Conservation (phyloP, 2,797 vertebrate species). For the Siniperca scherzeri region DNA sequence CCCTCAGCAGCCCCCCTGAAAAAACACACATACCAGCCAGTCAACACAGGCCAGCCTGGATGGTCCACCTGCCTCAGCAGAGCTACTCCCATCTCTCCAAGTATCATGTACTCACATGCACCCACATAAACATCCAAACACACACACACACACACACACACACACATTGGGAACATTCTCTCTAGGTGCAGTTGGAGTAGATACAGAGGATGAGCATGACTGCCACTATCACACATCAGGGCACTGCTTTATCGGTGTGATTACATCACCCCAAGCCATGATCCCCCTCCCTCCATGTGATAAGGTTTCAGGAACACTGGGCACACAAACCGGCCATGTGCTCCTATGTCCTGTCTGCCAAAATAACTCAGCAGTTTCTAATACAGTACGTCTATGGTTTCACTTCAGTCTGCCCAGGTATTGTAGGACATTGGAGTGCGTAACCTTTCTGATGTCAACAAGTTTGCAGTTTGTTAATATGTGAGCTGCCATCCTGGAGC, state of each 20-base stretch:
- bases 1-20: slow-evolving; percentile 66
- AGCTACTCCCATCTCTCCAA: slow-evolving; percentile 49
- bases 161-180: slow-evolving; percentile 59
- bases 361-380: slow-evolving; percentile 84
- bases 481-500: slow-evolving; percentile 7
- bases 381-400: slow-evolving; percentile 75
- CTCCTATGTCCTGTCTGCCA: slow-evolving; percentile 78
- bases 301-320: slow-evolving; percentile 83
- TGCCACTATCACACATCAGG: slow-evolving; percentile 72
- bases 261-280: slow-evolving; percentile 84
- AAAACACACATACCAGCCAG: slow-evolving; percentile 75
- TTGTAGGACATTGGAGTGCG: slow-evolving; percentile 51
- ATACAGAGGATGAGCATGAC: slow-evolving; percentile 68
- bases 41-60: slow-evolving; percentile 70
- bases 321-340: slow-evolving; percentile 83
- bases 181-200: slow-evolving; percentile 71
- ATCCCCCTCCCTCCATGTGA: slow-evolving; percentile 71
- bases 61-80: slow-evolving; percentile 72
- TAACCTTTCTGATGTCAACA: slow-evolving; percentile 71
- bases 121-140: slow-evolving; percentile 58
- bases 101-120: slow-evolving; percentile 51
- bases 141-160: slow-evolving; percentile 25
- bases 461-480: slow-evolving; percentile 43
- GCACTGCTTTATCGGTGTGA: slow-evolving; percentile 79
- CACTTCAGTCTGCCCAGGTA: slow-evolving; percentile 74